Percentiles rank a stretch among this genome's conserved stretches.
Conservation (phyloP, 2,888 invertebrate genomes). For the Galerucella calmariensis region DNA sequence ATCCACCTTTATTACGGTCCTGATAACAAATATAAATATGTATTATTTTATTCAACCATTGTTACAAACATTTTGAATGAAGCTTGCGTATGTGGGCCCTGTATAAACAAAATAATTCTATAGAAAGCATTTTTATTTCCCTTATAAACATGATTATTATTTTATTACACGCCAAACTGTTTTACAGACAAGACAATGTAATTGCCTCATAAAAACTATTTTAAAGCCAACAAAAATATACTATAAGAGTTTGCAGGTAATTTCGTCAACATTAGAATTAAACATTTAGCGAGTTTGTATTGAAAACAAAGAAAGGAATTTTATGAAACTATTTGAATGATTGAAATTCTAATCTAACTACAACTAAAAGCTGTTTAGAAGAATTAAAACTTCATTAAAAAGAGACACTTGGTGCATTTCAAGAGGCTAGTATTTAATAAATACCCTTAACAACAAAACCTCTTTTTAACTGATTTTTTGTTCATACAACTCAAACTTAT, state of each 20-base stretch:
- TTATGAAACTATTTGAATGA: too few species aligned
- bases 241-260: slow-evolving; percentile 14
- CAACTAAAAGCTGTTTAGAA: too few species aligned
- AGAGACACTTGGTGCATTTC: too few species aligned
- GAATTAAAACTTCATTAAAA: not conserved
- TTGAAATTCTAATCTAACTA: too few species aligned
- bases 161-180: slow-evolving; percentile 41
- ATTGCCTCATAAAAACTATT: slow-evolving; percentile 44
- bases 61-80: not conserved
- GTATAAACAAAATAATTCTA: slow-evolving; percentile 21
- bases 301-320: too few species aligned
- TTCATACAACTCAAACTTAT: not conserved
- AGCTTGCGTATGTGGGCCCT: slow-evolving; percentile 20
- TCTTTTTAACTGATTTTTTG: too few species aligned
- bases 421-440: too few species aligned
- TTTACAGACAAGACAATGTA: slow-evolving; percentile 37
- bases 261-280: not conserved
- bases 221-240: slow-evolving; percentile 43
- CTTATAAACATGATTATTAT: slow-evolving; percentile 36
- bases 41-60: slow-evolving; percentile 22
- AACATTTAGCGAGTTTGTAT: not conserved
- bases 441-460: too few species aligned
- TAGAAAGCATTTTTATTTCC: slow-evolving; percentile 19
- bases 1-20: too few species aligned
- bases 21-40: not conserved